Evolutionary conservation across 2,888 invertebrate species (phyloP).

Genomic region (Magallana nippona): DNA sequence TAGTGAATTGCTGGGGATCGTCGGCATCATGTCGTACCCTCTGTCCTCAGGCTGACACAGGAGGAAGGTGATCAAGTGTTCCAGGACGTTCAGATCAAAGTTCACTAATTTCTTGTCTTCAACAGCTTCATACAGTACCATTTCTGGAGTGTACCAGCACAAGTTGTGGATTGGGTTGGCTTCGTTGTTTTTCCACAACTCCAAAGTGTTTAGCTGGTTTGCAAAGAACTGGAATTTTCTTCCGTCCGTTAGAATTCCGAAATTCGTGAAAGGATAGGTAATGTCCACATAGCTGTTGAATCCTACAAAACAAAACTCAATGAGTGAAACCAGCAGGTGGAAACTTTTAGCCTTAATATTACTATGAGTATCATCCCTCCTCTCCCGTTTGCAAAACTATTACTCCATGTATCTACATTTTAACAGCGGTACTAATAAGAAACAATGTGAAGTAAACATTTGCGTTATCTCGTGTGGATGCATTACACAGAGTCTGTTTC

Average conservation of each 20-base stretch:
- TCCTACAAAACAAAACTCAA: slow-evolving; percentile 80
- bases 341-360: no score
- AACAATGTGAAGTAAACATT: no score
- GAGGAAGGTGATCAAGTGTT: slow-evolving; percentile 87
- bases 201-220: slow-evolving; percentile 93
- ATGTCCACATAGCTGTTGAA: slow-evolving; percentile 94
- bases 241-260: slow-evolving; percentile 94
- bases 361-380: no score
- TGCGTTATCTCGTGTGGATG: no score
- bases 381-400: no score
- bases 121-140: slow-evolving; percentile 88
- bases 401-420: no score
- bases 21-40: slow-evolving; percentile 86
- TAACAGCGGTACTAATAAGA: no score
- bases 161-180: slow-evolving; percentile 88
- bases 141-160: slow-evolving; percentile 88
- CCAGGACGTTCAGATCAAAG: slow-evolving; percentile 89
- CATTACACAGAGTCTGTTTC: no score
- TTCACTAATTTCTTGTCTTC: slow-evolving; percentile 83
- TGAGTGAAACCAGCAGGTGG: not conserved
- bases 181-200: slow-evolving; percentile 82
- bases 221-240: slow-evolving; percentile 90
- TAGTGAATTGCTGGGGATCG: slow-evolving; percentile 81
- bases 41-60: slow-evolving; percentile 78
- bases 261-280: slow-evolving; percentile 93